Base-by-base conservation (phyloP, 2,113 vertebrate species). In the Alexandromys fortis region DNA sequence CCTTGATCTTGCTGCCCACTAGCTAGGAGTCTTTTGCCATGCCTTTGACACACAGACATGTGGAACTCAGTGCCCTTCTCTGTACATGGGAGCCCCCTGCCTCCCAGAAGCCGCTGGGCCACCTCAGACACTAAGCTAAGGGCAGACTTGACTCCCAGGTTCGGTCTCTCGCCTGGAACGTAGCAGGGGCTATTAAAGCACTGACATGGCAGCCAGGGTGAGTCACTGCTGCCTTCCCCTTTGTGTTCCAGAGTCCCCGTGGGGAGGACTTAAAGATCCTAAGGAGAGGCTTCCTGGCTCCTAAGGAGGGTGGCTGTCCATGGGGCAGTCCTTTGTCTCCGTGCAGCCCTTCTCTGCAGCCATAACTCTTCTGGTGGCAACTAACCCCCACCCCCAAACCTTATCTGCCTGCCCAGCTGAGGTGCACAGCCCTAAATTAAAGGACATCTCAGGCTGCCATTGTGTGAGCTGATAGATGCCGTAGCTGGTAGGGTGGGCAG, bases 391-490 rank as follows among this genome's bases (percentile, higher is more conserved):
- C 4, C 72, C 35, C 35, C 65, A 33, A 24, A 9, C 72, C 89
- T 73, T 19, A 68, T 58, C 93, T 83, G 68, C 68, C 28, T 7
- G 45, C 24, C n/a, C 63, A 52, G 86, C 79, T 55, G 81, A 90
- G 68, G 45, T 38, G 1, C 55, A 10, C 0, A 0, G 17, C 24
- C 72, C 77, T 68, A 38, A 61, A 67, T 11, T 22, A 28, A 33
- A 89, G 70, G 77, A 7, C 1, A 0, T 5, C 42, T 17, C 14
- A 13, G 0, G 0, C 12, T 3, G 19, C 68, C 65, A 13, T 30
- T 35, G 42, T 79, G 45, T 42, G 11, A 22, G 47, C 95, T 58
- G 77, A 63, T 0, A 3, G 49, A 17, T 16, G 58, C 55, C 2
- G 7, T 0, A 11, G 52, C 42, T 3, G 33, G 78, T 11, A 1